phyloP scores from a whole-genome alignment of 2,113 vertebrate genomes.

The Notothenia rossii region DNA sequence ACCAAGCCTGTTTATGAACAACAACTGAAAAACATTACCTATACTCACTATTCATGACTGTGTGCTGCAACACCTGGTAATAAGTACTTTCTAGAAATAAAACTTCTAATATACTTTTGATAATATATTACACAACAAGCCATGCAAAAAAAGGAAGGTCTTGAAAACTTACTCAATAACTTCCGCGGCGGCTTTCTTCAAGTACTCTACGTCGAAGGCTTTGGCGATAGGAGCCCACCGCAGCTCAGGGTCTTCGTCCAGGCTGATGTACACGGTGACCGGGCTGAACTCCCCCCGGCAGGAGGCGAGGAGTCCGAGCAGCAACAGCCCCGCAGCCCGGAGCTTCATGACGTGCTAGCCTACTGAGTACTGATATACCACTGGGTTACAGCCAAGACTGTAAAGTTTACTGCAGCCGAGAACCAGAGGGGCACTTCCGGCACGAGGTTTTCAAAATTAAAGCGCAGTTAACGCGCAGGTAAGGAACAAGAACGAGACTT shows the following conservation, averaged over 20 bases:
- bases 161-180: slow-evolving; percentile 82
- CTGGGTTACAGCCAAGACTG: no score
- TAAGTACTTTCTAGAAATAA: neutral
- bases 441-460: no score
- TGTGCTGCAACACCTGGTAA: neutral
- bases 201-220: slow-evolving; percentile 65
- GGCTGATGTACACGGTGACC: slow-evolving; percentile 76
- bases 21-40: neutral
- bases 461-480: no score
- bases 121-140: neutral
- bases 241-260: slow-evolving; percentile 72
- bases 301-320: slow-evolving; percentile 21
- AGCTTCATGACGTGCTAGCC: neutral
- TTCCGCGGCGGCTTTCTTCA: slow-evolving; percentile 70
- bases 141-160: neutral
- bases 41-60: neutral
- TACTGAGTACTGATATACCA: neutral
- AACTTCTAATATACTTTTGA: neutral
- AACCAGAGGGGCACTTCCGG: neutral
- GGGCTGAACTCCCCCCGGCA: slow-evolving; percentile 53
- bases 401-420: no score
- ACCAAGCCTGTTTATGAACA: neutral
- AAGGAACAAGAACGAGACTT: neutral
- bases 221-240: slow-evolving; percentile 75
- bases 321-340: slow-evolving; percentile 13